Conservation (phyloP, 1,140 invertebrate genomes). For the Drosophila navojoa region DNA sequence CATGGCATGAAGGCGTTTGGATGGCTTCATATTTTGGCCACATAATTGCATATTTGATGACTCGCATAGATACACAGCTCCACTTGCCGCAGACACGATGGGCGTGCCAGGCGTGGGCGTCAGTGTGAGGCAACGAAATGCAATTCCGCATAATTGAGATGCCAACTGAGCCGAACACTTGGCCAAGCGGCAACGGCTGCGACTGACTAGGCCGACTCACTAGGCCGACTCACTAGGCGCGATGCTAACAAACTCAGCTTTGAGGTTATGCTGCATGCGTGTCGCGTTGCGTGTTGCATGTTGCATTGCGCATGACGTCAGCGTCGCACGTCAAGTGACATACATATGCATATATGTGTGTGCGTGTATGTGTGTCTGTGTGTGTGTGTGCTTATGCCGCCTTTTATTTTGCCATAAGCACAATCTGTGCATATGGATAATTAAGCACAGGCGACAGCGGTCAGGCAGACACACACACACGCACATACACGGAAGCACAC, state of each 20-base stretch:
- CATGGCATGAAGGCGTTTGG: background rate
- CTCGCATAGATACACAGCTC: conserved; percentile 14
- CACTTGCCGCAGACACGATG: too few species aligned
- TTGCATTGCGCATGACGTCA: conserved; percentile 35
- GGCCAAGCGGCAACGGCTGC: background rate
- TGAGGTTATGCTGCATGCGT: conserved; percentile 19
- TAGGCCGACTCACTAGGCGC: background rate
- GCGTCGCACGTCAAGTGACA: background rate
- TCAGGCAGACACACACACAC: background rate
- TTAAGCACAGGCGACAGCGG: conserved; percentile 29
- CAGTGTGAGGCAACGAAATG: conserved; percentile 31
- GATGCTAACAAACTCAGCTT: background rate
- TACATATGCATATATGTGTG: background rate
- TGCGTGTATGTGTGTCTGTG: too few species aligned
- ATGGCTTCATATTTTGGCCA: conserved; percentile 32
- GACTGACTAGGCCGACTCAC: background rate
- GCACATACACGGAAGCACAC: too few species aligned
- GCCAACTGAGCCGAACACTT: conserved; percentile 31
- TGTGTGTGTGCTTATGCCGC: background rate
- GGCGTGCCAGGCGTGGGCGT: background rate
- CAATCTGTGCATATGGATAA: conserved; percentile 33
- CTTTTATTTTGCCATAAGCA: conserved; percentile 9
- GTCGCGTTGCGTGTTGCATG: conserved; percentile 13
- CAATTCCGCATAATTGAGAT: conserved; percentile 46
- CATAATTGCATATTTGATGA: conserved; percentile 55